Conservation (phyloP, 2,888 invertebrate genomes). For the Liopterus haemorrhoidalis region DNA sequence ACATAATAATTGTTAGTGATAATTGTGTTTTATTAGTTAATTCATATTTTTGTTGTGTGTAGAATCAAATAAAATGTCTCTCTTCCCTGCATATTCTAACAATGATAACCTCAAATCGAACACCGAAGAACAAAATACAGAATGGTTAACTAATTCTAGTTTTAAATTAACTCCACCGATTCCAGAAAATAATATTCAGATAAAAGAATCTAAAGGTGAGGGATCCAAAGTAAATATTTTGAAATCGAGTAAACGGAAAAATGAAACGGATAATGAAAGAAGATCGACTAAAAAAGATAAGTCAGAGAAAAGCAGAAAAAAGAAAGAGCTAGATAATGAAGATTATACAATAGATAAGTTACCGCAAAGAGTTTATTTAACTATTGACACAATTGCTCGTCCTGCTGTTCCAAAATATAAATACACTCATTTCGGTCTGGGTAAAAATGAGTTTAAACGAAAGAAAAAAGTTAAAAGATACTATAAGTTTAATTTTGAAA, state of each 20-base stretch:
- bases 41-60: too few relatives aligned
- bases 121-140: too few relatives aligned
- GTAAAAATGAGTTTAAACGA: slow-evolving; percentile 26
- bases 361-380: slow-evolving; percentile 52
- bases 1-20: too few relatives aligned
- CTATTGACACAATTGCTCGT: slow-evolving; percentile 57
- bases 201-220: slow-evolving; percentile 27
- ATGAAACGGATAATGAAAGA: slow-evolving; percentile 21
- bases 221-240: slow-evolving; percentile 36
- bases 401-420: slow-evolving; percentile 58
- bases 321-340: too few relatives aligned
- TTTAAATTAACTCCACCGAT: too few relatives aligned
- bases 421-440: slow-evolving; percentile 34
- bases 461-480: slow-evolving; percentile 40
- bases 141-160: too few relatives aligned
- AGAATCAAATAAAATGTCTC: too few relatives aligned
- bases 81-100: too few relatives aligned
- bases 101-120: too few relatives aligned
- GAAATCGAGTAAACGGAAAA: slow-evolving; percentile 31
- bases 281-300: slow-evolving; percentile 12
- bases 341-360: slow-evolving; percentile 57
- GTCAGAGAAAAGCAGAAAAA: slow-evolving; percentile 16
- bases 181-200: slow-evolving; percentile 7
- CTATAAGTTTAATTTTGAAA: slow-evolving; percentile 32
- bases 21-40: too few relatives aligned